phyloP scores from a whole-genome alignment of 2,797 vertebrate species.

The Microctenopoma steveboyesi region DNA sequence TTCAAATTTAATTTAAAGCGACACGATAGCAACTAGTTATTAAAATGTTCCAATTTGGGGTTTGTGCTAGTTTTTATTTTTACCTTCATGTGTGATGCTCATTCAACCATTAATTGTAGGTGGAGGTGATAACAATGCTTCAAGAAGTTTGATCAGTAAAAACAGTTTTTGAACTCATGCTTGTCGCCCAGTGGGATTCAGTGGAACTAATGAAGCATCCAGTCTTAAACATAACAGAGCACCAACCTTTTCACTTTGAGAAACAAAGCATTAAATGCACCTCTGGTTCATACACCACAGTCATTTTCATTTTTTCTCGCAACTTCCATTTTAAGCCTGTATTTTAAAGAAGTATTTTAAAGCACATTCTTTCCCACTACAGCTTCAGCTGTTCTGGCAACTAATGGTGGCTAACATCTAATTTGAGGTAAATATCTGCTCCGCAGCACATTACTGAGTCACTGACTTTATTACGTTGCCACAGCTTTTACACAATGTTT shows the following conservation, averaged over 20 bases:
- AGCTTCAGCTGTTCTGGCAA: no score
- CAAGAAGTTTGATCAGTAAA: neutral
- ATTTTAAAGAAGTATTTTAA: neutral
- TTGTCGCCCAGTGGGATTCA: neutral
- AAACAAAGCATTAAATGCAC: neutral
- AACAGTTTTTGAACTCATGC: neutral
- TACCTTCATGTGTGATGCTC: neutral
- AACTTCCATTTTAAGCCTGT: neutral
- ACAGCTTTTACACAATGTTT: no score
- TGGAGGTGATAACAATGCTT: neutral
- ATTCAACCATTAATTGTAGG: neutral
- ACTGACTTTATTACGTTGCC: neutral
- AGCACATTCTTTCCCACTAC: neutral
- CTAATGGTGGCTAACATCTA: neutral
- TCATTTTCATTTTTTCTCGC: slow-evolving; percentile 13
- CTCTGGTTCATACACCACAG: neutral
- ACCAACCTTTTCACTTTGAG: neutral
- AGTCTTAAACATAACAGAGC: neutral
- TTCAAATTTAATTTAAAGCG: neutral
- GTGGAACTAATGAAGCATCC: neutral
- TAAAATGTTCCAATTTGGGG: neutral
- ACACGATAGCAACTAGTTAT: neutral
- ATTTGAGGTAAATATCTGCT: neutral
- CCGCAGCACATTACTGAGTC: neutral
- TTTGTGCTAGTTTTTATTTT: neutral